Evolutionary conservation across 2,797 vertebrate species (phyloP).

Genomic region (Trichosurus vulpecula): DNA sequence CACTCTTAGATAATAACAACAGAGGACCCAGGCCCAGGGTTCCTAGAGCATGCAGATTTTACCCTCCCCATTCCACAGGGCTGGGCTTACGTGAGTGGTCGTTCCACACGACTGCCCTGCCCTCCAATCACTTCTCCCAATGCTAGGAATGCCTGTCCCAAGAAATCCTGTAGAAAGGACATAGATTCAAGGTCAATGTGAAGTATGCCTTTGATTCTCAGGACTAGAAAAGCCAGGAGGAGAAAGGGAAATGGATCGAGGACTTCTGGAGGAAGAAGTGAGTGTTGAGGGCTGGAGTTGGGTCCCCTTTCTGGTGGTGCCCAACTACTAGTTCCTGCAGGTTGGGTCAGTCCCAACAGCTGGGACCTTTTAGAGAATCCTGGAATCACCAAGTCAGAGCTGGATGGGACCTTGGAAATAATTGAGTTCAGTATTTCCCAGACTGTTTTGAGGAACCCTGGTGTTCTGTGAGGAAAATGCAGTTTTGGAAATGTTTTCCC

Average conservation of each 20-base stretch:
- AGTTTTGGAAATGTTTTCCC: not conserved
- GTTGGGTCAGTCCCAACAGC: not conserved
- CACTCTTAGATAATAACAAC: not conserved
- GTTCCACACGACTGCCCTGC: constrained; percentile 92
- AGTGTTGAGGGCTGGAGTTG: not conserved
- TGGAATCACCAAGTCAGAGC: not conserved
- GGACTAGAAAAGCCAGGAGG: not conserved
- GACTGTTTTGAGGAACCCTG: not conserved
- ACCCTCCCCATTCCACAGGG: accelerated
- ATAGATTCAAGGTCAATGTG: not conserved
- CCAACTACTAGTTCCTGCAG: not conserved
- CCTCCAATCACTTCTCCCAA: constrained; percentile 98
- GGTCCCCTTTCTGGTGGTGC: not conserved
- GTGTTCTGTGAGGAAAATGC: not conserved
- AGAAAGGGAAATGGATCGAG: not conserved
- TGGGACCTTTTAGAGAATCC: not conserved
- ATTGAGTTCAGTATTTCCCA: not conserved
- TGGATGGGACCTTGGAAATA: not conserved
- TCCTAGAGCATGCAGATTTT: not conserved
- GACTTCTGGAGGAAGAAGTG: not conserved
- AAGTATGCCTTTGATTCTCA: not conserved
- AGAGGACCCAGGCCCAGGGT: not conserved
- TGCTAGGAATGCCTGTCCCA: constrained; percentile 96
- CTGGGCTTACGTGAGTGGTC: constrained; percentile 92
- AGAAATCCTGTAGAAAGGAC: constrained; percentile 90